These are phyloP conservation scores for Pavo muticus DNA, from an alignment of 2,113 vertebrate species.

Conservation along the genomic window DNA sequence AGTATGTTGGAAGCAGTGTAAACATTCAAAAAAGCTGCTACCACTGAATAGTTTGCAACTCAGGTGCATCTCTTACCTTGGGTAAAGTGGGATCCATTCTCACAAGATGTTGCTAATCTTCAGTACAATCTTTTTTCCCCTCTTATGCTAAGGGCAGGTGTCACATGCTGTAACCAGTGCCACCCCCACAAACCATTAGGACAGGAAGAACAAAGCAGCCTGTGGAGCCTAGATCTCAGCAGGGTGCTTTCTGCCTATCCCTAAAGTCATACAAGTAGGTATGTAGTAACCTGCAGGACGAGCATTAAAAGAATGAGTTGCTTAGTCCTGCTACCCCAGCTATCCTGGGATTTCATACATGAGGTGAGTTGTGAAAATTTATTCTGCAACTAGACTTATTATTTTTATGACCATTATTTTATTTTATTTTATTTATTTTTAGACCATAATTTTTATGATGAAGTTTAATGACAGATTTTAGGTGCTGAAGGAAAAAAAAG, in stretches of 20 bases:
- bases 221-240: neutral
- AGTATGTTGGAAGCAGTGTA: neutral
- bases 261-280: neutral
- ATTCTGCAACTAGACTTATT: neutral
- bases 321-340: neutral
- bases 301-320: neutral
- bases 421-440: no score
- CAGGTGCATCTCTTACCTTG: neutral
- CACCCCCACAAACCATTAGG: accelerated
- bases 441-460: neutral
- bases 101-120: neutral
- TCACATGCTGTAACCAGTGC: no score
- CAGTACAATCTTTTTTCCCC: neutral
- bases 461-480: neutral
- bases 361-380: neutral
- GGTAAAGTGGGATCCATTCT: neutral
- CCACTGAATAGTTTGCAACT: neutral
- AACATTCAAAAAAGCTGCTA: neutral
- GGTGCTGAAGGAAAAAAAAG: neutral
- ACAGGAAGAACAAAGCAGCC: neutral
- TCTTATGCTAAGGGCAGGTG: neutral
- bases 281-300: accelerated
- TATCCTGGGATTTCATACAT: neutral
- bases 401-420: no score
- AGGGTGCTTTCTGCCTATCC: neutral